These are phyloP conservation scores for Peromyscus melanophrys DNA, from an alignment of 2,797 vertebrate species.

Conservation along the genomic window DNA sequence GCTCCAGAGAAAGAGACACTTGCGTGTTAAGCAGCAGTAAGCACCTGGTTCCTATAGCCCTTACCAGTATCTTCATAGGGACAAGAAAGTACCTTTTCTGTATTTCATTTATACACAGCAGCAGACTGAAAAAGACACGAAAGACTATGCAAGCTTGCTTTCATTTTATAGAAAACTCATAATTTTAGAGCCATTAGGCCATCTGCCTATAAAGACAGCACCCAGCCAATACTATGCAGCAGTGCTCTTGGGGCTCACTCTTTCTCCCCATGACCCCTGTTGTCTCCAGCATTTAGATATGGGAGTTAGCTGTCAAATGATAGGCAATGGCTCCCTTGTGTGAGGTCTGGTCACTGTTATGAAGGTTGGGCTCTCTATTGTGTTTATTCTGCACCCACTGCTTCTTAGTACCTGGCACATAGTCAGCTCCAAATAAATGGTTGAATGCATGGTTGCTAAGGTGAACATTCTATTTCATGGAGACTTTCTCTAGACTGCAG, in stretches of 20 bases:
- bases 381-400: neutral
- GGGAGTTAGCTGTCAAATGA: neutral
- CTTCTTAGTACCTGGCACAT: neutral
- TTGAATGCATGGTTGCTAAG: neutral
- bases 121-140: neutral
- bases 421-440: neutral
- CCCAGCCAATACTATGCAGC: neutral
- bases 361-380: neutral
- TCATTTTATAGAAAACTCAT: neutral
- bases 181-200: neutral
- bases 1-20: neutral
- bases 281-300: neutral
- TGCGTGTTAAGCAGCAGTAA: neutral
- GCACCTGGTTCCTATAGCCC: neutral
- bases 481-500: neutral
- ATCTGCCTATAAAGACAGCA: neutral
- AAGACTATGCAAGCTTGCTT: neutral
- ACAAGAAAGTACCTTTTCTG: neutral
- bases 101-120: constrained; percentile 32
- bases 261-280: no score
- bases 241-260: neutral
- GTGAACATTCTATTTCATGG: neutral
- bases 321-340: neutral
- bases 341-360: neutral
- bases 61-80: neutral